Evolutionary conservation across 2,113 vertebrate genomes (phyloP).

Genomic region (Marmota monax): DNA sequence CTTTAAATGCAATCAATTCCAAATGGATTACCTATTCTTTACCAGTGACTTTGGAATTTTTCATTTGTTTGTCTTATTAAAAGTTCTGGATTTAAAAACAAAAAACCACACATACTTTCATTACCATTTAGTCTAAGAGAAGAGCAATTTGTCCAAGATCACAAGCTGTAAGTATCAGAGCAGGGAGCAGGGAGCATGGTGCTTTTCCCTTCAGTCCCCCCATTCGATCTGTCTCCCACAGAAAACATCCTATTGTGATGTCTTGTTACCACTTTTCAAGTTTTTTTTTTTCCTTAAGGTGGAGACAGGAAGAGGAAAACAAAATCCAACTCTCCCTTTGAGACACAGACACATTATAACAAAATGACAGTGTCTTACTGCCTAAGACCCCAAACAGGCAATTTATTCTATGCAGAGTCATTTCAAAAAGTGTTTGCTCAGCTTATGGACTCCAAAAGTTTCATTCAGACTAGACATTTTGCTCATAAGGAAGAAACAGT

Average conservation of each 20-base stretch:
- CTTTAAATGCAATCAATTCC: conserved; percentile 77
- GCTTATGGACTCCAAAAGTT: background rate
- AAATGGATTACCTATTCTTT: conserved; percentile 53
- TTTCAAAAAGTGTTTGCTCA: background rate
- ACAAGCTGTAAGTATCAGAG: background rate
- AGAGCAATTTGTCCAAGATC: background rate
- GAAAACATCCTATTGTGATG: background rate
- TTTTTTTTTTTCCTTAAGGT: background rate
- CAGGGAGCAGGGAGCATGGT: no score
- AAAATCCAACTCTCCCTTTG: background rate
- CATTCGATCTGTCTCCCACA: background rate
- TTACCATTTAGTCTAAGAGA: background rate
- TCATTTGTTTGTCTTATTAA: conserved; percentile 50
- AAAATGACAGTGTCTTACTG: background rate
- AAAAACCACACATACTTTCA: background rate
- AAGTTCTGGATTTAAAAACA: conserved; percentile 1
- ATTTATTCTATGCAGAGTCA: background rate
- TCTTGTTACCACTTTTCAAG: background rate
- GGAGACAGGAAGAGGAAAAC: background rate
- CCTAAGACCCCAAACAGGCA: background rate
- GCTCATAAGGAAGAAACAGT: conserved; percentile 10
- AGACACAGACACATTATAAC: background rate
- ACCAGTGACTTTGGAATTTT: conserved; percentile 6
- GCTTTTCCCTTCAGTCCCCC: background rate
- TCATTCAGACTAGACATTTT: background rate